Evolutionary conservation across 2,888 invertebrate species (phyloP).

Genomic region (Dicyrtoma fusca): DNA sequence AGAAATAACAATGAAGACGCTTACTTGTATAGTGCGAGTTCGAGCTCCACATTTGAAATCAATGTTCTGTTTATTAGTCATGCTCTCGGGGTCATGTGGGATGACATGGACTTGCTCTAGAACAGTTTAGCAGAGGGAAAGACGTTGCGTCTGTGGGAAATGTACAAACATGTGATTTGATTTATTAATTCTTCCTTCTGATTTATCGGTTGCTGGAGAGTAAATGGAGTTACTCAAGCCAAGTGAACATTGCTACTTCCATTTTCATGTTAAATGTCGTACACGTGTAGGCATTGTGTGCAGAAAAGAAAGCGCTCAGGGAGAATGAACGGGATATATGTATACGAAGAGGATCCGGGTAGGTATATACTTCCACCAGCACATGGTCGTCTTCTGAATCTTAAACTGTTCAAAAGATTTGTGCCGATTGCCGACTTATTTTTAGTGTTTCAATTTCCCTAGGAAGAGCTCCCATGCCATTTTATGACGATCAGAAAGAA

Average conservation of each 20-base stretch:
- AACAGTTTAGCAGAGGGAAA: too few relatives aligned
- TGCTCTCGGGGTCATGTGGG: not conserved
- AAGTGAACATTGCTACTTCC: not conserved
- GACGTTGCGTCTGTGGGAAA: not conserved
- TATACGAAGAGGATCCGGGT: too few relatives aligned
- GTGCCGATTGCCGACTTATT: slow-evolving; percentile 26
- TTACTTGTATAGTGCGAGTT: too few relatives aligned
- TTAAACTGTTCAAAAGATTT: not conserved
- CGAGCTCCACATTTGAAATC: too few relatives aligned
- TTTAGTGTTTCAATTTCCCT: slow-evolving; percentile 7
- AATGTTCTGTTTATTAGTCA: too few relatives aligned
- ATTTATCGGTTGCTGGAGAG: slow-evolving; percentile 16
- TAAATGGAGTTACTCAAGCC: not conserved
- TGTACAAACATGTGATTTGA: slow-evolving; percentile 19
- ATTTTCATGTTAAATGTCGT: not conserved
- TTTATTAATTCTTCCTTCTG: slow-evolving; percentile 6
- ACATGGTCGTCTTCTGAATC: slow-evolving; percentile 5
- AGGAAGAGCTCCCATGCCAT: too few relatives aligned
- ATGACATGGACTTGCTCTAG: too few relatives aligned
- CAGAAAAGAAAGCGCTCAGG: not conserved
- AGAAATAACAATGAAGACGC: too few relatives aligned
- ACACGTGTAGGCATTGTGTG: slow-evolving; percentile 11
- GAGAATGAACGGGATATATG: not conserved
- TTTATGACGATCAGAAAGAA: not conserved
- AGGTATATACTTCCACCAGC: not conserved